Base-by-base conservation (phyloP, 2,113 vertebrate species). In the Sarotherodon lohbergeri region DNA sequence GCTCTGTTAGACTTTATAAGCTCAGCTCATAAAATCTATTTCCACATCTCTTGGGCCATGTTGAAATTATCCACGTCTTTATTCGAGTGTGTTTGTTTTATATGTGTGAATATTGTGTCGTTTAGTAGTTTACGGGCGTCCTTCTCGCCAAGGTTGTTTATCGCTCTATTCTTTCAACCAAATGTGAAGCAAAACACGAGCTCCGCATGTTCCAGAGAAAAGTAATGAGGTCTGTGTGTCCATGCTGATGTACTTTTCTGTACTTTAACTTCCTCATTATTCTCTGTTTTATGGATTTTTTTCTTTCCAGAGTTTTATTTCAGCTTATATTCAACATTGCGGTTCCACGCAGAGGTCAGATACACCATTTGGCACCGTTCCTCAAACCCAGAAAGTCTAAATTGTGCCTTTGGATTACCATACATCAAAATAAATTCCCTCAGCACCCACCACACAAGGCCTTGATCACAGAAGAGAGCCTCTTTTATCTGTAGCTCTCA, bases 341-440 rank as follows among this genome's bases (percentile, higher is more conserved):
- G 89, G 92, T 91, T 92, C 83, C 90, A 71, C 22, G 34, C 90
- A 89, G 82, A 93, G 94, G 92, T 95, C 91, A 91, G 80, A 91
- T 79, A 68, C 90, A 88, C 88, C 88, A 88, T 92, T 95, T 95
- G 94, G 93, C 84, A 41, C 59, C 27, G 63, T 48, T 84, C 84
- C 91, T 83, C 90, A 91, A 94, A 93, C 92, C 93, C 90, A 50
- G 86, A 86, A 90, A 88, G 88, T 95, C 90, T 90, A 95, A 96
- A 96, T 92, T 92, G 96, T 90, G 90, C 93, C 90, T 94, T 94
- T 94, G 93, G 89, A 94, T 94, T 91, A 92, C 90, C 91, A 91
- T 93, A 95, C 89, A 94, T 95, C 89, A 95, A 95, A 96, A 94
- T 94, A 93, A 93, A 90, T 93, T 94, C 92, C 92, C 93, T 94